A percentile compares a stretch with the other conserved stretches of the same genome.
Evolutionary conservation across 2,113 vertebrate species (phyloP).

Genomic region (Marmota flaviventris): DNA sequence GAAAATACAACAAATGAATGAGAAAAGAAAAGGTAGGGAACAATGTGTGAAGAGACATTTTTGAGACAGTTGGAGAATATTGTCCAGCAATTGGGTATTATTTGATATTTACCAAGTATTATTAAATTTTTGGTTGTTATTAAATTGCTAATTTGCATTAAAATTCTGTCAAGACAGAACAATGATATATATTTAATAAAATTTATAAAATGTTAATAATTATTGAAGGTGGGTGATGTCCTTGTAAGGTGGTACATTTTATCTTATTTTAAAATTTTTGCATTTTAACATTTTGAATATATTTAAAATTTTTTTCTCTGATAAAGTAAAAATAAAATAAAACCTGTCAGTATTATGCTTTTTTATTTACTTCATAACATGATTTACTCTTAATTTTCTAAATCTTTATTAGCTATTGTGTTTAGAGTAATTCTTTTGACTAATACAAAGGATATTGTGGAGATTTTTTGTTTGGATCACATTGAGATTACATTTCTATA

Average conservation of each 20-base stretch:
- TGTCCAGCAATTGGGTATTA: neutral
- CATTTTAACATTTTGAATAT: neutral
- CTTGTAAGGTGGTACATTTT: neutral
- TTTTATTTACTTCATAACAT: neutral
- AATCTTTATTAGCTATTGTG: neutral
- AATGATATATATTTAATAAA: neutral
- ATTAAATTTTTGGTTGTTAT: neutral
- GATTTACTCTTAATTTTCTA: conserved; percentile 11
- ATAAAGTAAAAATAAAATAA: conserved; percentile 29
- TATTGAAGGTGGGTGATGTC: neutral
- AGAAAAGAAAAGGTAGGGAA: neutral
- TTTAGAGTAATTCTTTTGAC: neutral
- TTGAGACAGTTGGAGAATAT: neutral
- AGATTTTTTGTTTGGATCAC: conserved; percentile 8
- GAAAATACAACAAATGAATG: neutral
- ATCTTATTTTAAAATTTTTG: no score
- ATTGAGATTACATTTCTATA: conserved; percentile 33
- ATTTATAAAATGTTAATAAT: neutral
- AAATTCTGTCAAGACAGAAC: conserved; percentile 6
- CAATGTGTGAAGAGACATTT: neutral
- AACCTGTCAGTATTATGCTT: neutral
- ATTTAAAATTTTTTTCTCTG: neutral
- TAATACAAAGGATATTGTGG: neutral
- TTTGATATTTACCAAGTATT: neutral
- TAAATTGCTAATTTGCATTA: neutral